These are phyloP conservation scores for Gadopsis bispinosus DNA, from an alignment of 2,797 vertebrate genomes.

Conservation along the genomic window DNA sequence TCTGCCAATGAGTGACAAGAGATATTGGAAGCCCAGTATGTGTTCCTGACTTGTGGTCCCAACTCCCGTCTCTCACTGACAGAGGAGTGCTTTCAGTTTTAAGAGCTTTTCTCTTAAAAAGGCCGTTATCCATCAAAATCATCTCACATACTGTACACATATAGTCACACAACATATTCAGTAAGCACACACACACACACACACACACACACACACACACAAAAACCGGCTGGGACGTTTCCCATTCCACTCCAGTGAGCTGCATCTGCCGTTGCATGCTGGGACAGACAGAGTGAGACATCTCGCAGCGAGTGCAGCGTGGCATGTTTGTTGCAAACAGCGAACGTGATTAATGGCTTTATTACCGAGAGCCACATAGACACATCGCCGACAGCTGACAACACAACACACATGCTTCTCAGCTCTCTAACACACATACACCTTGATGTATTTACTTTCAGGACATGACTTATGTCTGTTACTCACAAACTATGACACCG, in stretches of 20 bases:
- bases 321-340: slow-evolving; percentile 60
- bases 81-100: neutral
- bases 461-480: slow-evolving; percentile 23
- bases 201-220: neutral
- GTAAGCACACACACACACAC: slow-evolving; percentile 1
- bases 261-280: slow-evolving; percentile 46
- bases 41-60: neutral
- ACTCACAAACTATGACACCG: slow-evolving; percentile 23
- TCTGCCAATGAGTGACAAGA: neutral
- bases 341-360: slow-evolving; percentile 73
- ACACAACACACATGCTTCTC: neutral
- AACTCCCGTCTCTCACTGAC: neutral
- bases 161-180: neutral
- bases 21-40: neutral
- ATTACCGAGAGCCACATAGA: slow-evolving; percentile 60
- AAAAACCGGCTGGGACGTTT: slow-evolving; percentile 22
- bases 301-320: slow-evolving; percentile 43
- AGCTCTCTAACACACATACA: slow-evolving; percentile 6
- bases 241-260: slow-evolving; percentile 46
- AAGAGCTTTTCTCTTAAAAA: slow-evolving; percentile 6
- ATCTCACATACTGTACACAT: neutral
- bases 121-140: neutral
- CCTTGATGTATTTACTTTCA: neutral
- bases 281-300: slow-evolving; percentile 58
- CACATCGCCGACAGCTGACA: slow-evolving; percentile 50